Evolutionary conservation across 2,113 vertebrate species (phyloP).

Genomic region (Mesocricetus auratus): DNA sequence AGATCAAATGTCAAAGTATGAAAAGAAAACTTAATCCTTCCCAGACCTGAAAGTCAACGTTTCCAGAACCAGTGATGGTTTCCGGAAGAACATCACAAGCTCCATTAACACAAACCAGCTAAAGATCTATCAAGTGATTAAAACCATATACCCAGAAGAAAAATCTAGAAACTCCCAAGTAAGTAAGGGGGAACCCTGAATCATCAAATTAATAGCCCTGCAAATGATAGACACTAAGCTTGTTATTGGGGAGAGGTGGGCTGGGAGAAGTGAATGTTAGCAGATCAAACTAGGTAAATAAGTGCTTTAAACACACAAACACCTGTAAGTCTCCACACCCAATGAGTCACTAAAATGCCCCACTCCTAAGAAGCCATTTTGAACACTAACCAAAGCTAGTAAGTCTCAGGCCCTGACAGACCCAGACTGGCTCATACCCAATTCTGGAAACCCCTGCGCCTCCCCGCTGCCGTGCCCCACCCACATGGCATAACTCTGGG

Average conservation of each 20-base stretch:
- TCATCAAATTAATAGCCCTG: conserved; percentile 63
- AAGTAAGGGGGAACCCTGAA: conserved; percentile 35
- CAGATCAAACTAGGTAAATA: conserved; percentile 41
- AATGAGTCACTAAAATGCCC: conserved; percentile 47
- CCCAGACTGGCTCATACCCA: neutral
- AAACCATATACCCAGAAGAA: conserved; percentile 15
- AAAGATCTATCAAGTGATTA: conserved; percentile 22
- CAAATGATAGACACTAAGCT: conserved; percentile 54
- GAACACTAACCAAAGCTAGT: neutral
- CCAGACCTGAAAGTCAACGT: neutral
- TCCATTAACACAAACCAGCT: conserved; percentile 49
- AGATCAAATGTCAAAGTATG: conserved; percentile 19
- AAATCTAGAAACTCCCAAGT: conserved; percentile 16
- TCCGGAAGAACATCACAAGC: conserved; percentile 43
- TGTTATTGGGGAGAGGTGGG: conserved; percentile 44
- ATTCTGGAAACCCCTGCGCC: neutral
- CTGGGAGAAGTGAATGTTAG: conserved; percentile 44
- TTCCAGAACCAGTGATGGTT: neutral
- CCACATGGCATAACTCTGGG: neutral
- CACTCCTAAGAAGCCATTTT: conserved; percentile 16
- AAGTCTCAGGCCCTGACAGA: neutral
- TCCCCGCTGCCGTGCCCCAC: no score
- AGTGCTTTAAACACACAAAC: conserved; percentile 56
- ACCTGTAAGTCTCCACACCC: conserved; percentile 38
- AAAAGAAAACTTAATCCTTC: neutral